phyloP scores from a whole-genome alignment of 2,113 vertebrate species.

The Phalacrocorax brasilianus region DNA sequence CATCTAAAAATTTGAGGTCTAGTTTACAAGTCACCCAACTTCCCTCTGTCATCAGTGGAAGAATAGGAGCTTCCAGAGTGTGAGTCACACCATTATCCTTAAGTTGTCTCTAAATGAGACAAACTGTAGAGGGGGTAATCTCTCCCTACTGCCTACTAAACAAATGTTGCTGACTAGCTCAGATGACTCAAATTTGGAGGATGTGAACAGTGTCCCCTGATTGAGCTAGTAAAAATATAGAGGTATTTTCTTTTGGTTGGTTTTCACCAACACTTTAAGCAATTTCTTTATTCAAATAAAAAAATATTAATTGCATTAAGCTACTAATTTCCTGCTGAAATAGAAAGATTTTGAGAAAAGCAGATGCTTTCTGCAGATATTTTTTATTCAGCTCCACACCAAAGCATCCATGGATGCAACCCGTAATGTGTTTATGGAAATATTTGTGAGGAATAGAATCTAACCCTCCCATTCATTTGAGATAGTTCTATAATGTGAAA shows the following conservation, averaged over 20 bases:
- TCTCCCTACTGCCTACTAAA: background rate
- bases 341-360: background rate
- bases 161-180: background rate
- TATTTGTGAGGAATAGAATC: background rate
- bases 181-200: background rate
- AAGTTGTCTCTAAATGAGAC: background rate
- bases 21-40: background rate
- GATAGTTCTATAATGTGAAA: background rate
- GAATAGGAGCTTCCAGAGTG: background rate
- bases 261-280: background rate
- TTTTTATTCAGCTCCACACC: background rate
- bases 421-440: background rate
- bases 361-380: background rate
- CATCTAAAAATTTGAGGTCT: background rate
- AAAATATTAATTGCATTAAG: background rate
- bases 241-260: background rate
- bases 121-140: background rate
- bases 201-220: background rate
- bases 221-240: background rate
- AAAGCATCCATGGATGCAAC: background rate
- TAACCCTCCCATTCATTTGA: background rate
- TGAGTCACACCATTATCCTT: background rate
- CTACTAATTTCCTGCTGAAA: background rate
- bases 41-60: background rate
- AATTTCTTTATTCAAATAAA: background rate